phyloP scores from a whole-genome alignment of 2,113 vertebrate genomes.

The Mobula birostris region DNA sequence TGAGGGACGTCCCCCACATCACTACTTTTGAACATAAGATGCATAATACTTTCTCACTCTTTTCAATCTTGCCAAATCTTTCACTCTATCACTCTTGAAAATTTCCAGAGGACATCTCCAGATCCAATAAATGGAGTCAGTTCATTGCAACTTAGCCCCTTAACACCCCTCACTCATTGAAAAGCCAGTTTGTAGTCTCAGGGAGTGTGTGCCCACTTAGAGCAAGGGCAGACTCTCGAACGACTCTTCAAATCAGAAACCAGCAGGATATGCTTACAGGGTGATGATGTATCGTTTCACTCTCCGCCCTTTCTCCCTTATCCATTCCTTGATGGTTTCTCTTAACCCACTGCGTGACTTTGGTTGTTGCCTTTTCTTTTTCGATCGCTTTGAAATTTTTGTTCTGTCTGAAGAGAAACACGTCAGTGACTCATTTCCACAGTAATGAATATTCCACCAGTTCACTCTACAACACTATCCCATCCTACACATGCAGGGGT shows the following conservation, averaged over 20 bases:
- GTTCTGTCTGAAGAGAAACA: not conserved
- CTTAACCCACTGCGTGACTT: conserved; percentile 40
- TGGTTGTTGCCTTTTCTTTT: not conserved
- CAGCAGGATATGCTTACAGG: not conserved
- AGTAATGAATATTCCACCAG: not conserved
- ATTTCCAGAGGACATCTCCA: not conserved
- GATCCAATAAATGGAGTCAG: not conserved
- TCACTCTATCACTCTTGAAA: too few species aligned
- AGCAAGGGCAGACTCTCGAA: not conserved
- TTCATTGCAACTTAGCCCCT: not conserved
- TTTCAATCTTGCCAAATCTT: too few species aligned
- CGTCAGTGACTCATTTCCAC: not conserved
- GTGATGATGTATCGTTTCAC: conserved; percentile 44
- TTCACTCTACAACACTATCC: not conserved
- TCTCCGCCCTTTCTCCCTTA: conserved; percentile 55
- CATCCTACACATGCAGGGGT: not conserved
- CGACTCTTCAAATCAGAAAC: not conserved
- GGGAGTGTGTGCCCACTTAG: not conserved
- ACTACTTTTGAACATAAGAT: too few species aligned
- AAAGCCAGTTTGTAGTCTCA: not conserved
- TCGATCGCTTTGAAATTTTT: conserved; percentile 2
- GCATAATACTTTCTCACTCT: too few species aligned
- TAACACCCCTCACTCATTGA: not conserved
- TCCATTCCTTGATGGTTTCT: conserved; percentile 47
- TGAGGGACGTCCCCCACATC: too few species aligned